These are phyloP conservation scores for Nerophis lumbriciformis DNA, from an alignment of 2,113 vertebrate species.

Conservation along the genomic window DNA sequence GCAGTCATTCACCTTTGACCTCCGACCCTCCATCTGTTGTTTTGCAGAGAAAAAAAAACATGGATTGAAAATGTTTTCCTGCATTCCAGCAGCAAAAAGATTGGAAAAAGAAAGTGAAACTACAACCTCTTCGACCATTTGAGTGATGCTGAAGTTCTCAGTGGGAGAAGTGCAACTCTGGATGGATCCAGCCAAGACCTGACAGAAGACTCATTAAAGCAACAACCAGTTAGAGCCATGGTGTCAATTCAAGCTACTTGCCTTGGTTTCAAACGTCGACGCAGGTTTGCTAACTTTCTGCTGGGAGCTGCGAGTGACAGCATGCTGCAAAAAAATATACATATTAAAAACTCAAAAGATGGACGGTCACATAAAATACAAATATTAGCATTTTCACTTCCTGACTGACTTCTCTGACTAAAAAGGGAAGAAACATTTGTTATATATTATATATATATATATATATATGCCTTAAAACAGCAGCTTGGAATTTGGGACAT, in stretches of 20 bases:
- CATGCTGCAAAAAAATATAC: slow-evolving; percentile 20
- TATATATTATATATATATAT: too few species aligned
- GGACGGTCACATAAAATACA: not conserved
- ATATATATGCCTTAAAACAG: too few species aligned
- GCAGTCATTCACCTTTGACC: slow-evolving; percentile 20
- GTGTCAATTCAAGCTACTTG: slow-evolving; percentile 33
- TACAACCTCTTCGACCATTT: slow-evolving; percentile 70
- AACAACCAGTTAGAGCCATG: slow-evolving; percentile 23
- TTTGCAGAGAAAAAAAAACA: slow-evolving; percentile 20
- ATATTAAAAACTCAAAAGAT: not conserved
- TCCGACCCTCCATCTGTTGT: slow-evolving; percentile 57
- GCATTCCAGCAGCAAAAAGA: too few species aligned
- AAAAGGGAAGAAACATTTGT: too few species aligned
- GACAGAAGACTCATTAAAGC: slow-evolving; percentile 21
- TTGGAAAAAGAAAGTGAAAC: slow-evolving; percentile 9
- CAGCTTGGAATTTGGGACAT: too few species aligned
- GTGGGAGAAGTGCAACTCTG: slow-evolving; percentile 13
- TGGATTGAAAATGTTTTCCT: too few species aligned
- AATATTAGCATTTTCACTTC: too few species aligned
- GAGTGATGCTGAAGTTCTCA: slow-evolving; percentile 64
- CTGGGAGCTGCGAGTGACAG: slow-evolving; percentile 1
- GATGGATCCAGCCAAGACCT: slow-evolving; percentile 38
- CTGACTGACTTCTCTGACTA: too few species aligned
- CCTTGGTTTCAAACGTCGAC: slow-evolving; percentile 42
- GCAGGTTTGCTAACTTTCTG: slow-evolving; percentile 32